Evolutionary conservation across 2,888 invertebrate species (phyloP).

Genomic region (Merodon equestris): DNA sequence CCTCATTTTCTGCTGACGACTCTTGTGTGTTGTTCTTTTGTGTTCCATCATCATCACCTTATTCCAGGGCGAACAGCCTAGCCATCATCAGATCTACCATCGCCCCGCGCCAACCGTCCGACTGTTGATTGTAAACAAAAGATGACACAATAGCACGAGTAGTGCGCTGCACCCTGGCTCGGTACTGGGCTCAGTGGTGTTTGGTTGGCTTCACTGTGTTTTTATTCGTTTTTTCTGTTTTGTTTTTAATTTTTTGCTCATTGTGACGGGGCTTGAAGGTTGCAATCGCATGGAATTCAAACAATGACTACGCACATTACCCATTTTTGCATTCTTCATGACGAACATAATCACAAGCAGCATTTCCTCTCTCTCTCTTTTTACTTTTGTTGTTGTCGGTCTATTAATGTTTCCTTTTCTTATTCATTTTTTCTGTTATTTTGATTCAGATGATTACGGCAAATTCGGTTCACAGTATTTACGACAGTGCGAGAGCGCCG

Average conservation of each 20-base stretch:
- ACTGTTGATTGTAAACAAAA: constrained; percentile 7
- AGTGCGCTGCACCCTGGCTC: too few species aligned
- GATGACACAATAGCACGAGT: constrained; percentile 34
- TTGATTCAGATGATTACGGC: constrained; percentile 69
- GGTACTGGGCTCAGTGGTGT: neutral
- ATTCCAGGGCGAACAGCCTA: too few species aligned
- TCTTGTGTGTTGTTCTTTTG: neutral
- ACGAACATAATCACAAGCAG: constrained; percentile 13
- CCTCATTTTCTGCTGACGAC: constrained; percentile 40
- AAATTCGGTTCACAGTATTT: constrained; percentile 82
- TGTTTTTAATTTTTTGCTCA: constrained; percentile 4
- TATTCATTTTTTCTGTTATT: constrained; percentile 3
- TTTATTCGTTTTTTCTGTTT: neutral
- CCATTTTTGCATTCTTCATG: constrained; percentile 31
- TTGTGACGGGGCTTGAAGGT: constrained; percentile 40
- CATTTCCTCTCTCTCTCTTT: too few species aligned
- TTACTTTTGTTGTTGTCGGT: constrained; percentile 12
- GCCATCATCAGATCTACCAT: constrained; percentile 34
- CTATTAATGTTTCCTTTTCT: constrained; percentile 14
- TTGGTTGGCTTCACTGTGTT: neutral
- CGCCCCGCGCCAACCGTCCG: constrained; percentile 6
- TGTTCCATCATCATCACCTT: too few species aligned
- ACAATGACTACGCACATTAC: constrained; percentile 51
- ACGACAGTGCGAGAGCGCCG: constrained; percentile 84
- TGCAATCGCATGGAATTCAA: constrained; percentile 41